Percentiles rank a stretch among this genome's conserved stretches.
These are phyloP conservation scores for Capreolus pygargus DNA, from an alignment of 2,113 vertebrate genomes.

Conservation along the genomic window DNA sequence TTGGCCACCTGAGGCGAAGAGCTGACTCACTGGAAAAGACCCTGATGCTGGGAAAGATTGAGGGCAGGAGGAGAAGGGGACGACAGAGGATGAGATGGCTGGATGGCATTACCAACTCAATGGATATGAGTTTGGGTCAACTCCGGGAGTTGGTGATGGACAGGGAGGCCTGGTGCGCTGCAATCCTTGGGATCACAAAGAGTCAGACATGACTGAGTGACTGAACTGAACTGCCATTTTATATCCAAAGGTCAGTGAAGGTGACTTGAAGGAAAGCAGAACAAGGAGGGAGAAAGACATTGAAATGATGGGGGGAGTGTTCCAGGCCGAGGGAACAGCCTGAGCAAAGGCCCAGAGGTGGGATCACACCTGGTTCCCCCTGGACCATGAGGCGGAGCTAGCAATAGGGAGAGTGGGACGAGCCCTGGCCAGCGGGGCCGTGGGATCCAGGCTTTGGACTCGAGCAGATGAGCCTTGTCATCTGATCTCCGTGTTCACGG, in stretches of 20 bases:
- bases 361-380: background rate
- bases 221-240: background rate
- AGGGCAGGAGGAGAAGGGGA: background rate
- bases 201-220: rapidly evolving
- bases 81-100: background rate
- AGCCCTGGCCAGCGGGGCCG: rapidly evolving
- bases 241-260: background rate
- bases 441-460: background rate
- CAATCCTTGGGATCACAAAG: rapidly evolving
- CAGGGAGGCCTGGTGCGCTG: background rate
- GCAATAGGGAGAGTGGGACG: rapidly evolving
- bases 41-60: background rate
- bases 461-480: rapidly evolving
- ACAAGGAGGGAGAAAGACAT: background rate
- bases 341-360: background rate
- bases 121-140: background rate
- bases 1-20: background rate
- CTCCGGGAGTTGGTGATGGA: background rate
- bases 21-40: background rate
- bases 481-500: rapidly evolving
- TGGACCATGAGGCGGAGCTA: rapidly evolving
- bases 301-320: background rate
- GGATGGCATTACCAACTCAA: background rate
- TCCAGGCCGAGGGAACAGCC: background rate
- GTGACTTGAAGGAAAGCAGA: background rate